These are phyloP conservation scores for Chitala chitala DNA, from an alignment of 2,113 vertebrate genomes.

Conservation along the genomic window DNA sequence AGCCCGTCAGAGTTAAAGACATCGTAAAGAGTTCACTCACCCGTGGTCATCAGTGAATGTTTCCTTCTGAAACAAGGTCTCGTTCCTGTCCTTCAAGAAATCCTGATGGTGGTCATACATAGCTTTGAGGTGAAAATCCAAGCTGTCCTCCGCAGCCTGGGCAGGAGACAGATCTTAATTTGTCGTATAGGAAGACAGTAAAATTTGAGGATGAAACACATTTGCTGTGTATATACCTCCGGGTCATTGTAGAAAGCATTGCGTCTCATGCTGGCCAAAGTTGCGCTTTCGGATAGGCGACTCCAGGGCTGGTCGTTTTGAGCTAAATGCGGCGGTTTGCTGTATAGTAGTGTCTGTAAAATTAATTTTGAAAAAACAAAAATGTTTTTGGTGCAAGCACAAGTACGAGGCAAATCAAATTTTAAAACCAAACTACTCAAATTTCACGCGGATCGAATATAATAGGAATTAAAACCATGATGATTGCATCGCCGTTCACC, in stretches of 20 bases:
- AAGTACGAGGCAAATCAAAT: too few relatives aligned
- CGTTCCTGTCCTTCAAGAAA: conserved; percentile 59
- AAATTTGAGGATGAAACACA: not conserved
- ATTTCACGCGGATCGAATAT: too few relatives aligned
- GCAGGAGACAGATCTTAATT: not conserved
- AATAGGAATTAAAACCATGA: too few relatives aligned
- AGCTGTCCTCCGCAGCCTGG: conserved; percentile 64
- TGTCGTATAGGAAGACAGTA: too few relatives aligned
- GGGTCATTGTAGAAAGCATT: conserved; percentile 41
- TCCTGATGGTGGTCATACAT: conserved; percentile 69
- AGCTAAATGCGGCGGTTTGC: conserved; percentile 55
- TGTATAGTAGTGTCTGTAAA: conserved; percentile 49
- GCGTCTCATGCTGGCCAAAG: conserved; percentile 52
- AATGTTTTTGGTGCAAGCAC: too few relatives aligned
- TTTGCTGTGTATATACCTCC: conserved; percentile 47
- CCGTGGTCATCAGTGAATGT: conserved; percentile 43
- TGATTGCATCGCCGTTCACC: conserved; percentile 52
- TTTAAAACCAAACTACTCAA: too few relatives aligned
- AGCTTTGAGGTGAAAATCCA: conserved; percentile 69
- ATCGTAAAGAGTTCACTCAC: too few relatives aligned
- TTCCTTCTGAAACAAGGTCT: conserved; percentile 61
- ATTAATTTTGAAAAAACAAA: too few relatives aligned
- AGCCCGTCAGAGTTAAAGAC: too few relatives aligned
- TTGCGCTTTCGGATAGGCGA: conserved; percentile 55
- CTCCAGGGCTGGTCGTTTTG: conserved; percentile 74